Base-by-base conservation (phyloP, 2,797 vertebrate species). In the Coregonus suidteri region DNA sequence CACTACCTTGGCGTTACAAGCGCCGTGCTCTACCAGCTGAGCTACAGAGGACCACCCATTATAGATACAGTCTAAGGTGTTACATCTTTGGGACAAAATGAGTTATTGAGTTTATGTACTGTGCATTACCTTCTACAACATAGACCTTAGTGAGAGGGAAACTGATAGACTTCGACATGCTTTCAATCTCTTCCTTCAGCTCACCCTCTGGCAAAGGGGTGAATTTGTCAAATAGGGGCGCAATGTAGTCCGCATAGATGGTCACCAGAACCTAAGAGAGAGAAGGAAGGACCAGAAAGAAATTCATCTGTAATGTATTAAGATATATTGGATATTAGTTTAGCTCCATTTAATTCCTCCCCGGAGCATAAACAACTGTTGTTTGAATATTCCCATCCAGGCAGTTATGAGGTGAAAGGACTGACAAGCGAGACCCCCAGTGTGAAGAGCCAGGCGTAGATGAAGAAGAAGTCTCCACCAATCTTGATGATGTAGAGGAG, bases 401-500 rank as follows among this genome's bases (percentile, higher is more conserved):
- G 1, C 20, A 30, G 20, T 47, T 47, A 11, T 11, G 9, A 47
- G 41, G 9, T 14, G 41, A 64, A 25, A 14, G 5, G 35, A 74
- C 98, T 95, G 80, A 99, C 98, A 96, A 99, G 92, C 86, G 98
- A 98, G 78, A 99, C 97, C 65, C 93, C 91, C 75, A 99, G 91
- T 0, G 98, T 99, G 85, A 99, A 99, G 78, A 99, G 95, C 98
- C 98, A 99, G 81, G 98, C 98, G 74, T 98, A 99, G 90, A 99
- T 97, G 94, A 99, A 99, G 90, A 99, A 99, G 91, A 98, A 99
- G 90, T 99, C 98, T 71, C 98, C 98, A 0, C 98, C 98, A 35
- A 99, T 98, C 95, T 99, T 99, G 89, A 99, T 99, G 90, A 99
- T 99, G 91, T 98, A 97, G 82, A 99, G 94, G n/a, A 99, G 95